Conservation (phyloP, 2,113 vertebrate genomes). For the Hydrolagus affinis region DNA sequence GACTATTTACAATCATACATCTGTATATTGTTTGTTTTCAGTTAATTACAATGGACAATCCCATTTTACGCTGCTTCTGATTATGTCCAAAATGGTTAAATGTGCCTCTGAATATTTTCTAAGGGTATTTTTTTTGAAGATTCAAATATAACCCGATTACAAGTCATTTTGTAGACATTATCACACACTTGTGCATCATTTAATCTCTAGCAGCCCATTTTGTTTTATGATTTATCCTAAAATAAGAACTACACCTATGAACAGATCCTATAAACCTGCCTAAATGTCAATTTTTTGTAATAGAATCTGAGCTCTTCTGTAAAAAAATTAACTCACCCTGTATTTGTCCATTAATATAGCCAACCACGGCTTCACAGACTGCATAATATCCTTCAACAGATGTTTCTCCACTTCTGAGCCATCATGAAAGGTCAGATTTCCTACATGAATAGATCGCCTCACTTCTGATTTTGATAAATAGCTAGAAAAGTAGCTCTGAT, state of each 20-base stretch:
- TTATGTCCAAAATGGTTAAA: not conserved
- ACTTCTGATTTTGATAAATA: slow-evolving; percentile 63
- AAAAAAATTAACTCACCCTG: slow-evolving; percentile 49
- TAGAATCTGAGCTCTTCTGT: not conserved
- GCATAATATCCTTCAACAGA: slow-evolving; percentile 62
- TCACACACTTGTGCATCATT: not conserved
- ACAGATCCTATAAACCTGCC: not conserved
- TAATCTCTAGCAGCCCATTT: too few species aligned
- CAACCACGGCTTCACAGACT: slow-evolving; percentile 78
- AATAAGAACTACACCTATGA: not conserved
- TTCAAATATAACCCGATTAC: slow-evolving; percentile 4
- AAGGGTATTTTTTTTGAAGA: not conserved
- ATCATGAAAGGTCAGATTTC: slow-evolving; percentile 65
- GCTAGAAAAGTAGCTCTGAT: slow-evolving; percentile 58
- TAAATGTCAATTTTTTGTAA: too few species aligned
- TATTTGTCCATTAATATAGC: slow-evolving; percentile 74
- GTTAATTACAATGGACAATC: not conserved
- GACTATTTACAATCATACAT: not conserved
- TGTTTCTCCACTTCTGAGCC: slow-evolving; percentile 63
- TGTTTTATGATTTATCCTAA: not conserved
- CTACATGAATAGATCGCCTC: slow-evolving; percentile 69
- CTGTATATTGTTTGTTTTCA: not conserved
- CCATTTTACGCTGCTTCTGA: not conserved
- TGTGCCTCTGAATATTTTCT: not conserved
- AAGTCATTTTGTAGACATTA: not conserved